These are phyloP conservation scores for Pithys albifrons DNA, from an alignment of 2,113 vertebrate species.

Conservation along the genomic window DNA sequence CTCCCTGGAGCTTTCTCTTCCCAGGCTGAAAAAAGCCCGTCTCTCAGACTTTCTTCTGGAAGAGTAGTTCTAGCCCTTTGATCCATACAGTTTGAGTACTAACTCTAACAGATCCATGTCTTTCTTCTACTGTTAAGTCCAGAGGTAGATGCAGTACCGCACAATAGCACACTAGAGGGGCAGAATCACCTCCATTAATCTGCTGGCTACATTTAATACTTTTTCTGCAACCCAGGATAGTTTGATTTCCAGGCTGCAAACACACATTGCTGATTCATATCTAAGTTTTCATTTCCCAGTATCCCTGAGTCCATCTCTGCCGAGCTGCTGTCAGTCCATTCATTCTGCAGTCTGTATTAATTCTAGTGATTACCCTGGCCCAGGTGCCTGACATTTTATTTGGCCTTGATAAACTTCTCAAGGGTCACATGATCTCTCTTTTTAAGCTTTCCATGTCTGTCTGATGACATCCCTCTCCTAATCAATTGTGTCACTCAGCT, in stretches of 20 bases:
- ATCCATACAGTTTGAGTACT: neutral
- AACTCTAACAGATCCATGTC: neutral
- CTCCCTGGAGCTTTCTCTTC: neutral
- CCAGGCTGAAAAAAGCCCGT: neutral
- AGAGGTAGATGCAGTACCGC: neutral
- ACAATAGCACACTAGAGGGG: neutral
- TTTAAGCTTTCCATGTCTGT: neutral
- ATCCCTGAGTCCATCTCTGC: neutral
- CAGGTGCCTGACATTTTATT: neutral
- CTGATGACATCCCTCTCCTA: neutral
- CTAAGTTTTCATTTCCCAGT: neutral
- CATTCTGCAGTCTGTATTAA: neutral
- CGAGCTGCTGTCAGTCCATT: neutral
- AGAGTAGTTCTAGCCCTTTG: neutral
- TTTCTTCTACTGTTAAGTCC: neutral
- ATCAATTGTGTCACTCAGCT: neutral
- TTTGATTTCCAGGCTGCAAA: neutral
- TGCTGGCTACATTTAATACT: neutral
- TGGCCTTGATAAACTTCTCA: neutral
- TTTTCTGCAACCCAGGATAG: neutral
- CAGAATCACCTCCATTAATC: neutral
- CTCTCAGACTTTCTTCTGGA: neutral
- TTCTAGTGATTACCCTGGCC: neutral
- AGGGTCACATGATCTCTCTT: neutral
- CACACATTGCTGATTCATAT: rapidly evolving